These are phyloP conservation scores for Distichodus sexfasciatus DNA, from an alignment of 2,797 vertebrate species.

Conservation along the genomic window DNA sequence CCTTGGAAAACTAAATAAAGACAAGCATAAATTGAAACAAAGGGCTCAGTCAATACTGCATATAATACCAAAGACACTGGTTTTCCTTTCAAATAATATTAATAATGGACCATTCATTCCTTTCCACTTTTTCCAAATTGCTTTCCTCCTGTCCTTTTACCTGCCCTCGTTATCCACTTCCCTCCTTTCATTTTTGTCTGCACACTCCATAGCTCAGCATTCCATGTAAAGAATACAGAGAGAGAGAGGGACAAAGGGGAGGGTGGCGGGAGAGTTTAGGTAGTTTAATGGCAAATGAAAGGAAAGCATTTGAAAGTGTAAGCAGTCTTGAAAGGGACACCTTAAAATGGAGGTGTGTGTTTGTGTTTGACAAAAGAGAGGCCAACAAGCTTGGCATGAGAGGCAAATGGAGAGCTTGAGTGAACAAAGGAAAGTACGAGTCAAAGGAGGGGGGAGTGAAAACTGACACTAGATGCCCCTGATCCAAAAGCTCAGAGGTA, in stretches of 20 bases:
- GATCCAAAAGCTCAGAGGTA: conserved; percentile 43
- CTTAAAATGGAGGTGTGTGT: not conserved
- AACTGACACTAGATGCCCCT: conserved; percentile 42
- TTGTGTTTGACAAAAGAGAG: conserved; percentile 7
- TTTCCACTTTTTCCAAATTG: too few species aligned
- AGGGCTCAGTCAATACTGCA: too few species aligned
- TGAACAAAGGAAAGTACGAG: conserved; percentile 19
- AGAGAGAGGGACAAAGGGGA: not conserved
- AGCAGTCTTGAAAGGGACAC: not conserved
- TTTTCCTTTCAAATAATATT: too few species aligned
- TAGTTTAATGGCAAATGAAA: not conserved
- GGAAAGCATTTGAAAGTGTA: not conserved
- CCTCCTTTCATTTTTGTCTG: too few species aligned
- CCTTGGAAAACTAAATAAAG: too few species aligned
- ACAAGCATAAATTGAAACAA: too few species aligned
- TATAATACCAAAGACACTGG: too few species aligned
- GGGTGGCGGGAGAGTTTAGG: not conserved
- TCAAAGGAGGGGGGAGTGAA: not conserved
- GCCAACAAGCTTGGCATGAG: conserved; percentile 3
- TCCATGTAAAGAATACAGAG: not conserved
- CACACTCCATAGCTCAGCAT: too few species aligned
- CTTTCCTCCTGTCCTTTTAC: too few species aligned
- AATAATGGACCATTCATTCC: too few species aligned
- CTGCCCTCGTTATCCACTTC: too few species aligned
- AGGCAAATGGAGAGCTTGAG: conserved; percentile 20